Evolutionary conservation across 2,797 vertebrate species (phyloP).

Genomic region (Staurois parvus): DNA sequence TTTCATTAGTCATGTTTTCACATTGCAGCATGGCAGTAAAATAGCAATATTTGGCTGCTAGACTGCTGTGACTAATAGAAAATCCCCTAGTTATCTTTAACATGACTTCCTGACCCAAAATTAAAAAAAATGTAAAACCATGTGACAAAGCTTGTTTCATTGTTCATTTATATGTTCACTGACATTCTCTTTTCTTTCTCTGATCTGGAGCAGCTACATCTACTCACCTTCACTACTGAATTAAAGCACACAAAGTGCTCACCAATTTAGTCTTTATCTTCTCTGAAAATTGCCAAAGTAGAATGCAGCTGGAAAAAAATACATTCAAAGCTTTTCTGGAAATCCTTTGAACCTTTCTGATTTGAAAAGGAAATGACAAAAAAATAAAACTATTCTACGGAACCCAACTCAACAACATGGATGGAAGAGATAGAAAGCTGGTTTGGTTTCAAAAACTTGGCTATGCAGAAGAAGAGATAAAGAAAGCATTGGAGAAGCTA

Average conservation of each 20-base stretch:
- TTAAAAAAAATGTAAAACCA: background rate
- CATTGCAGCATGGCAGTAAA: background rate
- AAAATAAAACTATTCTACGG: background rate
- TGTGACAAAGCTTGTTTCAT: background rate
- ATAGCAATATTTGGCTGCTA: slow-evolving; percentile 15
- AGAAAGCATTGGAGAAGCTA: slow-evolving; percentile 84
- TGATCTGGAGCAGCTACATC: background rate
- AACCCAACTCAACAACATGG: slow-evolving; percentile 67
- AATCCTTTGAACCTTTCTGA: background rate
- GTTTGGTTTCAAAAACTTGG: slow-evolving; percentile 91
- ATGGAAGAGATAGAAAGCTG: slow-evolving; percentile 78
- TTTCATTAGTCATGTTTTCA: slow-evolving; percentile 8
- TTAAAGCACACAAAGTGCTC: background rate
- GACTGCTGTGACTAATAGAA: slow-evolving; percentile 68
- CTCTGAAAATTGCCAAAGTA: background rate
- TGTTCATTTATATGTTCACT: background rate
- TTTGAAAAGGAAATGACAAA: background rate
- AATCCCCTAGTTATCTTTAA: slow-evolving; percentile 65
- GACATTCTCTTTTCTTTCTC: background rate
- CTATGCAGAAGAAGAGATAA: slow-evolving; percentile 80
- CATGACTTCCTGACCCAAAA: slow-evolving; percentile 70
- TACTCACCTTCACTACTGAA: background rate
- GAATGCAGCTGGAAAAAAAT: background rate
- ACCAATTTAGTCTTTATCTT: no score
- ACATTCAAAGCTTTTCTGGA: background rate